Conservation (phyloP, 2,113 vertebrate species). For the Oncorhynchus kisutch region DNA sequence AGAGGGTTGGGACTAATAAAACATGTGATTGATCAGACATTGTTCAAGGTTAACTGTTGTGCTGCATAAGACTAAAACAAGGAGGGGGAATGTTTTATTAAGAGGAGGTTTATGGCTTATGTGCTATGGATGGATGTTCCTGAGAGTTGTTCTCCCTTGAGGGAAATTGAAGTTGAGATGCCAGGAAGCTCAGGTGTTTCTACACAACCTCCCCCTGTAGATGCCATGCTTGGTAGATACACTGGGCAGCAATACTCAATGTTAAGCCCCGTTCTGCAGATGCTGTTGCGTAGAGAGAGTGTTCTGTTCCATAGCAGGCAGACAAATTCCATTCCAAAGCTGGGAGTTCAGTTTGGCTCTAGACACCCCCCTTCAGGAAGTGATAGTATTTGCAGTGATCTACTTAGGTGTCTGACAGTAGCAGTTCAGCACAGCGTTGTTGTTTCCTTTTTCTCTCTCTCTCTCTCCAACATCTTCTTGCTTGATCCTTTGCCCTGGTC, state of each 20-base stretch:
- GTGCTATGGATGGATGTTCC: constrained; percentile 13
- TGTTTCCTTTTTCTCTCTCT: background rate
- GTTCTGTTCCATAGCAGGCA: no score
- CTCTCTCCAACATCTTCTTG: background rate
- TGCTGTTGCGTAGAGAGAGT: no score
- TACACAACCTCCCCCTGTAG: background rate
- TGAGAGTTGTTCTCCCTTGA: constrained; percentile 7
- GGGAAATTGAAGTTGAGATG: constrained; percentile 21
- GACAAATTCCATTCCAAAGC: no score
- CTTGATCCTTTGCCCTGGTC: background rate
- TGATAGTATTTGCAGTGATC: background rate
- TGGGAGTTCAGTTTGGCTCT: no score
- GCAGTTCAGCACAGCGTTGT: background rate
- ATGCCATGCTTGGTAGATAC: background rate
- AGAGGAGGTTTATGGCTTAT: constrained; percentile 47
- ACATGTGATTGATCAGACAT: constrained; percentile 51
- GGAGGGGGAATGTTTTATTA: constrained; percentile 2
- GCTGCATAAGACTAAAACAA: background rate
- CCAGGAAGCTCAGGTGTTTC: constrained; percentile 60
- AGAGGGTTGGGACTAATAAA: constrained; percentile 58
- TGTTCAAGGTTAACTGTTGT: constrained; percentile 17
- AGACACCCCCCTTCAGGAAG: background rate
- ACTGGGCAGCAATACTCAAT: background rate
- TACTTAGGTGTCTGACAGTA: background rate
- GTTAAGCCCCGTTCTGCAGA: background rate